A percentile compares a stretch with the other conserved stretches of the same genome.
These are phyloP conservation scores for Scartelaos histophorus DNA, from an alignment of 2,113 vertebrate species.

Conservation along the genomic window DNA sequence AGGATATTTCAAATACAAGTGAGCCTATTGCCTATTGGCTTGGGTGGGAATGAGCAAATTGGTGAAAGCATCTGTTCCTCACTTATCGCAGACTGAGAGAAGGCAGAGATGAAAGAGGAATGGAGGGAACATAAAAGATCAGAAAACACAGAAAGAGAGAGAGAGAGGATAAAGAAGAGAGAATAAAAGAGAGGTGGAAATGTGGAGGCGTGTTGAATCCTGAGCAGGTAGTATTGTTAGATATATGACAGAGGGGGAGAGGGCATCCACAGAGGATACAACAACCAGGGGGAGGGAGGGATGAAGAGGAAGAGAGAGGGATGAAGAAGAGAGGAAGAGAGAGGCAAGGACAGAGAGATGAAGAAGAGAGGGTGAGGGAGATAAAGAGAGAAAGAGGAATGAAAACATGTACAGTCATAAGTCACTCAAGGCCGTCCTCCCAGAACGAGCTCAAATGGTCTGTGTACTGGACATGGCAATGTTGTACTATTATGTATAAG, in stretches of 20 bases:
- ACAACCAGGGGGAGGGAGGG: neutral
- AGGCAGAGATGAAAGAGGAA: slow-evolving; percentile 12
- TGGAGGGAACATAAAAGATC: neutral
- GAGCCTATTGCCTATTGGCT: slow-evolving; percentile 18
- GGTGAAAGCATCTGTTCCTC: slow-evolving; percentile 16
- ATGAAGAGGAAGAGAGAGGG: too few relatives aligned
- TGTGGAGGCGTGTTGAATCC: slow-evolving; percentile 24
- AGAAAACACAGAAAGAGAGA: neutral
- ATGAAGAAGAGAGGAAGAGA: too few relatives aligned
- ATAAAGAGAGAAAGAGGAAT: slow-evolving; percentile 9
- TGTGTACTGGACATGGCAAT: neutral
- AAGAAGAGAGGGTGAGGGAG: slow-evolving; percentile 20
- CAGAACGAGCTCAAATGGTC: neutral
- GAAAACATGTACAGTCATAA: slow-evolving; percentile 18
- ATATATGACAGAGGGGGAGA: neutral
- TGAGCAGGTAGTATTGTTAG: slow-evolving; percentile 14
- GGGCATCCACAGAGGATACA: neutral
- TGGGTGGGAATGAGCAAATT: slow-evolving; percentile 1
- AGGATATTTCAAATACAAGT: too few relatives aligned
- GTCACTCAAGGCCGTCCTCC: slow-evolving; percentile 11
- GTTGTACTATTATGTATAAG: neutral
- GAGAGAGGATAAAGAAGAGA: slow-evolving; percentile 3
- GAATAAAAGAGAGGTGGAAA: slow-evolving; percentile 21
- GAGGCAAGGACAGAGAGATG: slow-evolving; percentile 16
- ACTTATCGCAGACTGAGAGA: slow-evolving; percentile 5